phyloP scores from a whole-genome alignment of 2,113 vertebrate species.

The Platysteira castanea region DNA sequence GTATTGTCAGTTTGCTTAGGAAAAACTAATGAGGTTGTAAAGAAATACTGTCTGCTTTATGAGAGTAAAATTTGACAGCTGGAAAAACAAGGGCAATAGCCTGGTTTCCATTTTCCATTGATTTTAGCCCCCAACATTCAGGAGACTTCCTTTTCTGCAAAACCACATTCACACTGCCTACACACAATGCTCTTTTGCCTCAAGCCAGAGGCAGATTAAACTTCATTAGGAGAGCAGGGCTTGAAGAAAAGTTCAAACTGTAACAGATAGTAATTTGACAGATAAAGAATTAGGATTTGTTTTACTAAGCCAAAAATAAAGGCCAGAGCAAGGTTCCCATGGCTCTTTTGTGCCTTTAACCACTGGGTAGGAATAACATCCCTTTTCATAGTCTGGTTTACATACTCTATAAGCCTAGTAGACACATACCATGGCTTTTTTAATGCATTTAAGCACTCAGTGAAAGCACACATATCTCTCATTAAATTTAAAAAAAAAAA shows the following conservation, averaged over 20 bases:
- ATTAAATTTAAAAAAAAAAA: neutral
- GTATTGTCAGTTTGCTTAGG: slow-evolving; percentile 57
- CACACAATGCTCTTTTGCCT: slow-evolving; percentile 47
- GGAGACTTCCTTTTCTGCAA: slow-evolving; percentile 50
- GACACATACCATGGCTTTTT: neutral
- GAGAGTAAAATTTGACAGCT: slow-evolving; percentile 70
- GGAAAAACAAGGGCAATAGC: slow-evolving; percentile 67
- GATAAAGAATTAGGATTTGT: slow-evolving; percentile 29
- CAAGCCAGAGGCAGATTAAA: slow-evolving; percentile 53
- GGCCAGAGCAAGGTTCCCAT: neutral
- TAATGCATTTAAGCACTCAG: neutral
- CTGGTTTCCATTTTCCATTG: slow-evolving; percentile 63
- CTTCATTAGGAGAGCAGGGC: slow-evolving; percentile 37
- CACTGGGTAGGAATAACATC: neutral
- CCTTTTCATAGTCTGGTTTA: neutral
- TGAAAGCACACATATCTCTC: neutral
- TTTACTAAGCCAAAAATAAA: slow-evolving; percentile 16
- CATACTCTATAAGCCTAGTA: neutral
- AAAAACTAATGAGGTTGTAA: slow-evolving; percentile 63
- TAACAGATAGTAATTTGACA: slow-evolving; percentile 56
- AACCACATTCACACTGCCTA: slow-evolving; percentile 42
- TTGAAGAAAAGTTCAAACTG: slow-evolving; percentile 29
- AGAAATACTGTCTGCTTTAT: slow-evolving; percentile 68
- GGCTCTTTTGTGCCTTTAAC: neutral
- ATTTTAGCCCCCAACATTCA: slow-evolving; percentile 55